These are phyloP conservation scores for Chlorodrepanis virens DNA, from an alignment of 2,113 vertebrate species.

Conservation along the genomic window DNA sequence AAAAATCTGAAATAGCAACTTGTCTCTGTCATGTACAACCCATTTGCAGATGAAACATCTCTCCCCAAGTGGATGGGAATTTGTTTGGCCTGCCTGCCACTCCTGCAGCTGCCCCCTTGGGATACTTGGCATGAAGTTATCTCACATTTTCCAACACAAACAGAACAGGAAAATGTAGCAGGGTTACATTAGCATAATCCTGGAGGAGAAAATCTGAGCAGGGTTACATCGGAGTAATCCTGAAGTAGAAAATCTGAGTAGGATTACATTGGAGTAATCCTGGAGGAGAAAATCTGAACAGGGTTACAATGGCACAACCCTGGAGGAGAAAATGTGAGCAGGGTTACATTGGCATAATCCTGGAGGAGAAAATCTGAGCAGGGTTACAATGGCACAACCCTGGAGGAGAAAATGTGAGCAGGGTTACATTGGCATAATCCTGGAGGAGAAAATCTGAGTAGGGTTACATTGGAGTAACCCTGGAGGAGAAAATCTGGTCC, in stretches of 20 bases:
- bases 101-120: not conserved
- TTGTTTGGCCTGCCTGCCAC: not conserved
- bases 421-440: not conserved
- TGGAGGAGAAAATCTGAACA: not conserved
- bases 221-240: not conserved
- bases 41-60: slow-evolving; percentile 7
- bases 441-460: not conserved
- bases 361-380: not conserved
- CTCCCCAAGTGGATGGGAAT: not conserved
- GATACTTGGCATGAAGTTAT: not conserved
- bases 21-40: slow-evolving; percentile 30
- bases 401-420: not conserved
- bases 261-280: not conserved
- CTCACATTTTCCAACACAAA: not conserved
- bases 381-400: accelerated
- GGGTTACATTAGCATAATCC: not conserved
- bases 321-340: not conserved
- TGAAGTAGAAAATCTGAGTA: not conserved
- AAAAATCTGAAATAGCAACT: slow-evolving; percentile 25
- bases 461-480: accelerated
- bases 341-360: not conserved
- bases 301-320: not conserved
- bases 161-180: not conserved
- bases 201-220: not conserved
- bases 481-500: not conserved